These are phyloP conservation scores for Petaurus breviceps DNA, from an alignment of 2,113 vertebrate species.

Conservation along the genomic window DNA sequence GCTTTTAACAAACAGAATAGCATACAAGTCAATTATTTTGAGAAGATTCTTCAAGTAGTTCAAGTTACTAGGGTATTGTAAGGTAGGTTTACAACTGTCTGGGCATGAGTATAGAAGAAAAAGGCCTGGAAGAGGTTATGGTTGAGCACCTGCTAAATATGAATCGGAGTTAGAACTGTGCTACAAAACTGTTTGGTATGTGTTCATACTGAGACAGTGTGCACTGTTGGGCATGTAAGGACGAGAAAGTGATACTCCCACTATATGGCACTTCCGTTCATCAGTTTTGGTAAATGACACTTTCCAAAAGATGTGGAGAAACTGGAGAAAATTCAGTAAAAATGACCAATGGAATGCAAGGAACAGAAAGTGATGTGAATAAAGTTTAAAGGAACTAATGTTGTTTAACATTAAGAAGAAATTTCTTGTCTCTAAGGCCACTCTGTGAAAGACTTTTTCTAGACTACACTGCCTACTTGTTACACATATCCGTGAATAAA, in stretches of 20 bases:
- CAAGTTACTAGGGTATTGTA: not conserved
- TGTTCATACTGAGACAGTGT: not conserved
- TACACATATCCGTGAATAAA: not conserved
- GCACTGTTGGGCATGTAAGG: not conserved
- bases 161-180: not conserved
- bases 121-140: not conserved
- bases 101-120: not conserved
- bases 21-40: slow-evolving; percentile 49
- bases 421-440: not conserved
- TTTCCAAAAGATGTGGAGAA: not conserved
- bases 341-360: slow-evolving; percentile 11
- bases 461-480: not conserved
- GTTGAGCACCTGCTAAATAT: not conserved
- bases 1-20: slow-evolving; percentile 54
- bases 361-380: not conserved
- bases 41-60: no score
- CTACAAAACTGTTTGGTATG: not conserved
- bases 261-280: slow-evolving; percentile 33
- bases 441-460: not conserved
- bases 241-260: slow-evolving; percentile 14
- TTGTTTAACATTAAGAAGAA: slow-evolving; percentile 42
- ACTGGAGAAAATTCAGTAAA: slow-evolving; percentile 29
- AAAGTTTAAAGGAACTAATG: slow-evolving; percentile 6
- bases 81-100: not conserved
- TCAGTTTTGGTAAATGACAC: not conserved